A percentile compares a stretch with the other conserved stretches of the same genome.
Evolutionary conservation across 2,113 vertebrate species (phyloP).

Genomic region (Octodon degus): DNA sequence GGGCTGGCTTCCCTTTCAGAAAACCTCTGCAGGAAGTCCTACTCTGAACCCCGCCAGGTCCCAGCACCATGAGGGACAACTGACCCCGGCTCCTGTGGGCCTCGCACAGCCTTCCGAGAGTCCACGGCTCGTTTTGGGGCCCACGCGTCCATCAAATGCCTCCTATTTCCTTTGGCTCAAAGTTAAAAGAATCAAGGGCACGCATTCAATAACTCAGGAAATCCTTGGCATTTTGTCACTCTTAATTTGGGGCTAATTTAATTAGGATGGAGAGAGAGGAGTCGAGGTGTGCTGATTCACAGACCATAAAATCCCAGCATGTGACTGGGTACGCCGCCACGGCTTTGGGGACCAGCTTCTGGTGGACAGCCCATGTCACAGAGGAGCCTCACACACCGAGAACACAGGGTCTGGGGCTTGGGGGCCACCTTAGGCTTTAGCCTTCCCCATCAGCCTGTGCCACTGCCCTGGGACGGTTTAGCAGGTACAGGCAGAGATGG

Average conservation of each 20-base stretch:
- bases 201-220: neutral
- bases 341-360: neutral
- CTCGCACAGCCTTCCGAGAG: neutral
- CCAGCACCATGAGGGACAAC: neutral
- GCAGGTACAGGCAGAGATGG: neutral
- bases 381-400: neutral
- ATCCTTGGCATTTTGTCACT: conserved; percentile 42
- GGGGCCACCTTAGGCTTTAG: fast-evolving
- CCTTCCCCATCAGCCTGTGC: neutral
- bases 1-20: neutral
- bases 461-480: neutral
- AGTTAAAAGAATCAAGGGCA: conserved; percentile 36
- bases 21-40: neutral
- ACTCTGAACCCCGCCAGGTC: fast-evolving
- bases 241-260: conserved; percentile 69
- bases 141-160: no score
- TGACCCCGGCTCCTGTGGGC: neutral
- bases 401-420: neutral
- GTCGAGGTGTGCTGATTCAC: neutral
- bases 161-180: neutral
- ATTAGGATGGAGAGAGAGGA: conserved; percentile 32
- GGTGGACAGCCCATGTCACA: neutral
- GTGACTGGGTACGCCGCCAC: fast-evolving
- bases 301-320: neutral
- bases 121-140: neutral